These are phyloP conservation scores for Eupithecia tripunctaria DNA, from an alignment of 2,888 invertebrate genomes.

Conservation along the genomic window DNA sequence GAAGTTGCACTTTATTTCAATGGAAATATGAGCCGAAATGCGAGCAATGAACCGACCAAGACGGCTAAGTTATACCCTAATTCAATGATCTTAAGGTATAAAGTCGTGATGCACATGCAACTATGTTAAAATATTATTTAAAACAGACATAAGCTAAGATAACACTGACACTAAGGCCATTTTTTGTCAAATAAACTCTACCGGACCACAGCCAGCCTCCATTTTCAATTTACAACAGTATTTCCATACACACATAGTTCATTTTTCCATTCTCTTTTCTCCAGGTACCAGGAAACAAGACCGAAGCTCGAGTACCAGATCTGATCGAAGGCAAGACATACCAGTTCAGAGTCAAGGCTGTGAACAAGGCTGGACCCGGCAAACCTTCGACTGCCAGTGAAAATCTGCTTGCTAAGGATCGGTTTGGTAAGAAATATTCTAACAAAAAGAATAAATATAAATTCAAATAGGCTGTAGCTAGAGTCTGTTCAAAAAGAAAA, in stretches of 20 bases:
- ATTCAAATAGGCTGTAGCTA: too few species aligned
- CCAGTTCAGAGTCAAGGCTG: constrained; percentile 96
- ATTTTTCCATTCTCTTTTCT: background rate
- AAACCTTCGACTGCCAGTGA: constrained; percentile 94
- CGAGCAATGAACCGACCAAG: background rate
- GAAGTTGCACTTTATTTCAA: constrained; percentile 57
- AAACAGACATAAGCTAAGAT: background rate
- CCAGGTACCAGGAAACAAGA: constrained; percentile 91
- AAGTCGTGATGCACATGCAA: background rate
- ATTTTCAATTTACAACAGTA: background rate
- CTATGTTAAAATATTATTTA: background rate
- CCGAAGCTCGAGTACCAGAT: constrained; percentile 94
- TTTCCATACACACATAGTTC: background rate
- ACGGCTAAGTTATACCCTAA: background rate
- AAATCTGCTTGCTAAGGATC: constrained; percentile 92
- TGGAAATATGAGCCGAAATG: too few species aligned
- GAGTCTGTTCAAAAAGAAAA: too few species aligned
- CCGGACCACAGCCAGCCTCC: background rate
- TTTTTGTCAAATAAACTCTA: background rate
- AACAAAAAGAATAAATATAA: too few species aligned
- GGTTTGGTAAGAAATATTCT: constrained; percentile 84
- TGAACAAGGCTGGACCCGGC: constrained; percentile 97
- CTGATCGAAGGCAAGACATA: constrained; percentile 97
- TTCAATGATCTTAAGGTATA: background rate
- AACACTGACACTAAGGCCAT: background rate